phyloP scores from a whole-genome alignment of 2,113 vertebrate genomes.

The Aptenodytes forsteri region DNA sequence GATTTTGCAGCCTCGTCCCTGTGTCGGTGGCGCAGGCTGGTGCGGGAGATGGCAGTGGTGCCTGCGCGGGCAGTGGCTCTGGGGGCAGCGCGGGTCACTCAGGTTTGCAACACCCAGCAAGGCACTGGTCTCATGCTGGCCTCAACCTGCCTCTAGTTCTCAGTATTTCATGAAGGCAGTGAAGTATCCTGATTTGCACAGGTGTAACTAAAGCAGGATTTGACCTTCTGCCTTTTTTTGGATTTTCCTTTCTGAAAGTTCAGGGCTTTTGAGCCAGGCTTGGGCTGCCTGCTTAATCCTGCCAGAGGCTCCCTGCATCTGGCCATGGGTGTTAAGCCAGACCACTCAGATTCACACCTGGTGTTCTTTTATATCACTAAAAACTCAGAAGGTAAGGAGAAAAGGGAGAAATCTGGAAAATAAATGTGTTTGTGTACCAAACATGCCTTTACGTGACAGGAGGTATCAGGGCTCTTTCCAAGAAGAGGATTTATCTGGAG shows the following conservation, averaged over 20 bases:
- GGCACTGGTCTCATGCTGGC: background rate
- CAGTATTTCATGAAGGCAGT: fast-evolving
- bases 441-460: background rate
- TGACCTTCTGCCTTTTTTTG: background rate
- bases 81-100: fast-evolving
- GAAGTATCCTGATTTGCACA: background rate
- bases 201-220: background rate
- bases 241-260: background rate
- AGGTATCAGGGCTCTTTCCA: background rate
- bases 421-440: background rate
- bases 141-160: background rate
- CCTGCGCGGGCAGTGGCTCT: fast-evolving
- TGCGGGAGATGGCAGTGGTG: background rate
- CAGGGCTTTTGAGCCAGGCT: background rate
- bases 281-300: background rate
- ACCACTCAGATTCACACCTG: background rate
- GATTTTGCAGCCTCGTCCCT: background rate
- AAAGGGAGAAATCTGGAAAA: background rate
- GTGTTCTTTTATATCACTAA: background rate
- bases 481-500: background rate
- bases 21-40: background rate
- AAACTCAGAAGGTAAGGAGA: background rate
- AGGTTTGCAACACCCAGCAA: background rate
- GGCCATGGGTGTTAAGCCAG: background rate
- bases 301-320: background rate